A percentile compares a stretch with the other conserved stretches of the same genome.
phyloP scores from a whole-genome alignment of 2,888 invertebrate genomes.

The Acrobasis repandana region DNA sequence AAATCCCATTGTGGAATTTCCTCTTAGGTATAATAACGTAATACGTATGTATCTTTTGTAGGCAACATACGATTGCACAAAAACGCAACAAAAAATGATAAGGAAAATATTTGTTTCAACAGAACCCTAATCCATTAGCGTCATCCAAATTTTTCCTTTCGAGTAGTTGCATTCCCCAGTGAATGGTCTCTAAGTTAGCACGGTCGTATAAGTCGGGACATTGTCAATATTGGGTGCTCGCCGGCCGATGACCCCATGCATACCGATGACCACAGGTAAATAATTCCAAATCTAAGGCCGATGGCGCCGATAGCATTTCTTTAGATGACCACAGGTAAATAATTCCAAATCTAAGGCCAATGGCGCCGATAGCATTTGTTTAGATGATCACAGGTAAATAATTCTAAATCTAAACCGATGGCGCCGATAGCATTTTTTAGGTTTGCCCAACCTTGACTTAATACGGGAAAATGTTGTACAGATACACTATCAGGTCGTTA shows the following conservation, averaged over 20 bases:
- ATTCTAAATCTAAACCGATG: slow-evolving; percentile 37
- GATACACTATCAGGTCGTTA: no score
- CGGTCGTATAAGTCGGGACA: slow-evolving; percentile 52
- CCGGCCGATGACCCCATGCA: slow-evolving; percentile 58
- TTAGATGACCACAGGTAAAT: slow-evolving; percentile 52
- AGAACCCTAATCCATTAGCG: slow-evolving; percentile 31
- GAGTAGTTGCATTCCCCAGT: slow-evolving; percentile 33
- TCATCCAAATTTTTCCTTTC: slow-evolving; percentile 37
- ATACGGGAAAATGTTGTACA: neutral
- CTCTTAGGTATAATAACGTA: no score
- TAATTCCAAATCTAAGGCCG: slow-evolving; percentile 38
- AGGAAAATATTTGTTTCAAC: neutral
- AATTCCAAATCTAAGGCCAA: slow-evolving; percentile 38
- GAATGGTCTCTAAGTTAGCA: slow-evolving; percentile 39
- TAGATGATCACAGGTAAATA: slow-evolving; percentile 53
- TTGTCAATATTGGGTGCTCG: slow-evolving; percentile 59
- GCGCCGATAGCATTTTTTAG: slow-evolving; percentile 5
- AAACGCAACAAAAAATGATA: neutral
- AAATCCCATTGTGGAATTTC: no score
- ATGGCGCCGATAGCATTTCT: slow-evolving; percentile 7
- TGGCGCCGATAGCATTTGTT: slow-evolving; percentile 6
- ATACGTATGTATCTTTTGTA: neutral
- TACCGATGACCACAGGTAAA: slow-evolving; percentile 51
- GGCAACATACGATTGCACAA: neutral
- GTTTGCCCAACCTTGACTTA: neutral